Evolutionary conservation across 1,140 invertebrate genomes (phyloP), one percentile per base, ranked within the genome.

Genomic region (Atta cephalotes): DNA sequence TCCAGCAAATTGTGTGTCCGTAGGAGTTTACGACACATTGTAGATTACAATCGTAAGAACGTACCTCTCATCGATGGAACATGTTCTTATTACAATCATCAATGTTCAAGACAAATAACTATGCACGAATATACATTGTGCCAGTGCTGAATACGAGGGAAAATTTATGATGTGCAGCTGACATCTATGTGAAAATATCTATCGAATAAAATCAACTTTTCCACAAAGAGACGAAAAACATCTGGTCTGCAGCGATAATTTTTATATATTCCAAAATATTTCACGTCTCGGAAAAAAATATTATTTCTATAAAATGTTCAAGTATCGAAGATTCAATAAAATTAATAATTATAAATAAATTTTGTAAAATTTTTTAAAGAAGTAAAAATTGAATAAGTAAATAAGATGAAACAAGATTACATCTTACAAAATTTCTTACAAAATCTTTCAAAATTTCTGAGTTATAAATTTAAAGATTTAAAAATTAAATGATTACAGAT

Each of bases 1-100:
- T 51, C 49, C 16, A 7, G 53, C 31, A 10, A 72, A 72, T 72
- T 58, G 51, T 58, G 10, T 21, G 39, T 58, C 25, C 35, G 35
- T 51, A 82, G 16, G 35, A 72, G 53, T 72, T 80, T 82, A 82
- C 31, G 66, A 60, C 35, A 58, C 14, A 82, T 60, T 60, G 35
- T 82, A 72, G 79, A 82, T 82, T 82, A 82, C 35, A 45, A 58
- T 81, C 66, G 51, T 72, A 71, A 81, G 31, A 39, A 45, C 51
- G 10, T 35, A 45, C 7, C 16, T 81, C 51, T 81, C 51, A 51
- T 81, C 66, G 53, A 72, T 81, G 10, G 31, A 16, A 28, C 66
- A 25, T 31, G 66, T 72, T 21, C 16, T 72, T 65, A 70, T 31
- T 49, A 56, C 66, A 53, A 58, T 58, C 79, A 72, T 72, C 3